Percentiles rank a stretch among this genome's conserved stretches.
Conservation (phyloP, 2,888 invertebrate species). For the Melinopterus prodromus region DNA sequence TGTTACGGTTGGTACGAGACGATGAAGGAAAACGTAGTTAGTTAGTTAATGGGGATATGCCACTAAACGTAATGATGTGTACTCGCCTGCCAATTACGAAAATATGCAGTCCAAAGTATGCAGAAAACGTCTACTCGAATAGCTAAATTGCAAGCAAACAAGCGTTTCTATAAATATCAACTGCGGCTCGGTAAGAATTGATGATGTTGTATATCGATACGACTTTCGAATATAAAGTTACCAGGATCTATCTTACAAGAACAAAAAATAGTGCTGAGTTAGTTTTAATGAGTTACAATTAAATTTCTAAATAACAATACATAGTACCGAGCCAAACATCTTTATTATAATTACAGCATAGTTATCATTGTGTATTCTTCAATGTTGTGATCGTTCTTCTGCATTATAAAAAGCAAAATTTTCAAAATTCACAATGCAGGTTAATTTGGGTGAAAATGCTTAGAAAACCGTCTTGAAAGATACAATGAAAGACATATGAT, state of each 20-base stretch:
- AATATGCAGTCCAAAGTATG: neutral
- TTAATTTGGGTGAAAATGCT: no score
- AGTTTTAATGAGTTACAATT: neutral
- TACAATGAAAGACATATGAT: no score
- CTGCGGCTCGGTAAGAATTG: neutral
- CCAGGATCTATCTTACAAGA: neutral
- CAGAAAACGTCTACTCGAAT: no score
- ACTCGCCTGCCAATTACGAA: neutral
- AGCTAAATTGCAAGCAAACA: neutral
- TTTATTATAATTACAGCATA: no score
- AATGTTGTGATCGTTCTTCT: no score
- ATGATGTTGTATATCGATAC: neutral
- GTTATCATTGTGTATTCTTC: no score
- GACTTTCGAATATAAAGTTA: neutral
- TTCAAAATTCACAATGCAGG: no score
- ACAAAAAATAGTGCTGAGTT: neutral
- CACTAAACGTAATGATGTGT: neutral
- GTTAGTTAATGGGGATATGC: neutral
- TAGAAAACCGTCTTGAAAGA: no score
- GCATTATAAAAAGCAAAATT: no score
- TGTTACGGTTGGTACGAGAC: neutral
- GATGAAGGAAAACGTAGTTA: neutral
- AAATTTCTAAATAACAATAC: no score
- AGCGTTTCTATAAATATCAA: neutral
- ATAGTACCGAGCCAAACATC: no score